A percentile compares a stretch with the other conserved stretches of the same genome.
Evolutionary conservation across 2,113 vertebrate genomes (phyloP).

Genomic region (Antigone vipio): DNA sequence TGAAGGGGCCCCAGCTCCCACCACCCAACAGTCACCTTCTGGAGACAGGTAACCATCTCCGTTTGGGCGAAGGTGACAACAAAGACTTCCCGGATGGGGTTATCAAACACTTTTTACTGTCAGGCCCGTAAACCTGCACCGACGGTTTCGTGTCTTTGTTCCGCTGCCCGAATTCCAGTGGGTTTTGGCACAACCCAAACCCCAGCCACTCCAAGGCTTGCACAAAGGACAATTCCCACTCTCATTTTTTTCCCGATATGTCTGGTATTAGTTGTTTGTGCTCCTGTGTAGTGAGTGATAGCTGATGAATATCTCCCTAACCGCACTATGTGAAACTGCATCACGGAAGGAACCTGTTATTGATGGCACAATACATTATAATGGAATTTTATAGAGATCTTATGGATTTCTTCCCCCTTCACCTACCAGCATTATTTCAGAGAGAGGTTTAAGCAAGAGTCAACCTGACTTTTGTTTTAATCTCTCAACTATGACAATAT

Average conservation of each 20-base stretch:
- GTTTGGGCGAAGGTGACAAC: rapidly evolving
- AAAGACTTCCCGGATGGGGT: neutral
- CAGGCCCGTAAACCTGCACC: neutral
- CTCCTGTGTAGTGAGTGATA: neutral
- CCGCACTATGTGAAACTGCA: neutral
- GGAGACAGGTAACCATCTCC: rapidly evolving
- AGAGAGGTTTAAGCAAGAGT: slow-evolving; percentile 30
- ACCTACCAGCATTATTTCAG: slow-evolving; percentile 33
- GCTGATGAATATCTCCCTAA: slow-evolving; percentile 1
- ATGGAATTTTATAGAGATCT: slow-evolving; percentile 36
- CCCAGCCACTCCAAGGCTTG: neutral
- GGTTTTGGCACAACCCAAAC: neutral
- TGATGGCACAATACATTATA: slow-evolving; percentile 40
- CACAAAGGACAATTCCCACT: neutral
- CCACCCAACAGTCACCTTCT: rapidly evolving
- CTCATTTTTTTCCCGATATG: rapidly evolving
- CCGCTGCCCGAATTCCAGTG: neutral
- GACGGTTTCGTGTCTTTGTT: rapidly evolving
- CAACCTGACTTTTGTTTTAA: slow-evolving; percentile 53
- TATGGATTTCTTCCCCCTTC: slow-evolving; percentile 39
- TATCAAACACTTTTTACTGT: neutral
- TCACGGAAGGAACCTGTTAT: slow-evolving; percentile 3
- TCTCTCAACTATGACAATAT: slow-evolving; percentile 52
- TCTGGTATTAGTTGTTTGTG: neutral
- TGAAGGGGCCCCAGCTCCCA: neutral